Evolutionary conservation across 2,113 vertebrate species (phyloP).

Genomic region (Rattus rattus): DNA sequence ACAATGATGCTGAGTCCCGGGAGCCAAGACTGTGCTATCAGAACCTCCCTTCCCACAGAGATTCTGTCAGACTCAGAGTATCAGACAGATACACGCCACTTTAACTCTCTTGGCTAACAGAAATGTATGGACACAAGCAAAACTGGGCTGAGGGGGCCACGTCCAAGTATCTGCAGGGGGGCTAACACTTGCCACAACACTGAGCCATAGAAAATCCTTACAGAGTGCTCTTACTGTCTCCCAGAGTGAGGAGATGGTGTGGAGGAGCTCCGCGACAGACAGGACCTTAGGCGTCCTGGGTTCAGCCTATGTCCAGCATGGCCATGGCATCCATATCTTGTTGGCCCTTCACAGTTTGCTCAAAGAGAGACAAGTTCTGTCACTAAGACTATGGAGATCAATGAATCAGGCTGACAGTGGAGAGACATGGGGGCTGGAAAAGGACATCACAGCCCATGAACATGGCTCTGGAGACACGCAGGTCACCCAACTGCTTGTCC

Average conservation of each 20-base stretch:
- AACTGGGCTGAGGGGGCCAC: neutral
- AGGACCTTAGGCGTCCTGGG: neutral
- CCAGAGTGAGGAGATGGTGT: fast-evolving
- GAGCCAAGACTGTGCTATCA: neutral
- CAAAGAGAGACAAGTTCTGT: neutral
- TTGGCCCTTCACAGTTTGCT: neutral
- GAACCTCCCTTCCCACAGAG: neutral
- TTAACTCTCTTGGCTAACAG: neutral
- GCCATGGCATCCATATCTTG: neutral
- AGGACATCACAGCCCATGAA: neutral
- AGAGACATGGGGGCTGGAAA: neutral
- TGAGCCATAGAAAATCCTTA: neutral
- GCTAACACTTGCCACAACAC: neutral
- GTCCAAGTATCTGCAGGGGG: neutral
- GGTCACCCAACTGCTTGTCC: neutral
- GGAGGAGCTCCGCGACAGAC: neutral
- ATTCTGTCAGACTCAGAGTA: neutral
- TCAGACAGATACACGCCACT: neutral
- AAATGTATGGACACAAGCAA: neutral
- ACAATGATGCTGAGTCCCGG: neutral
- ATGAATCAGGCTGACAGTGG: neutral
- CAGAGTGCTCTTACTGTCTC: neutral
- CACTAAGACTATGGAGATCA: neutral
- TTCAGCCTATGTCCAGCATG: neutral
- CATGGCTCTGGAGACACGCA: neutral